A percentile compares a stretch with the other conserved stretches of the same genome.
Conservation (phyloP, 1,140 invertebrate genomes). For the Parasteatoda tepidariorum region DNA sequence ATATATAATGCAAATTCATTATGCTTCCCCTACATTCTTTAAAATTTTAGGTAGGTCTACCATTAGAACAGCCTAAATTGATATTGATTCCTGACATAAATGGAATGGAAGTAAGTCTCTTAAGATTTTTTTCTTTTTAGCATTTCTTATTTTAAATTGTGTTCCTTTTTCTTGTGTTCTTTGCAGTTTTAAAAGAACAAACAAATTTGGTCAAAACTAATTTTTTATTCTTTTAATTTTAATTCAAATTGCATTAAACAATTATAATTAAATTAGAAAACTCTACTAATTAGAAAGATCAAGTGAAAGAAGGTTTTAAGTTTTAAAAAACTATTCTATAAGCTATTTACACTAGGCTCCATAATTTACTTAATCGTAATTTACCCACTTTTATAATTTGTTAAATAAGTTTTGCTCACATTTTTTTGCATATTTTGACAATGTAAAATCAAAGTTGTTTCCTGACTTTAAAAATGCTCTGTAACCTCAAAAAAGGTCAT, state of each 20-base stretch:
- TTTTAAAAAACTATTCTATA: too few relatives aligned
- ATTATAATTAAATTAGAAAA: neutral
- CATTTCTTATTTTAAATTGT: neutral
- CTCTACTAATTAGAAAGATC: neutral
- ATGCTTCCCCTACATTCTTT: too few relatives aligned
- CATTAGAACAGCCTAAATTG: conserved; percentile 30
- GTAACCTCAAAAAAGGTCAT: too few relatives aligned
- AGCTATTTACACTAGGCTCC: too few relatives aligned
- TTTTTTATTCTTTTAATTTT: neutral
- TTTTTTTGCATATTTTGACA: too few relatives aligned
- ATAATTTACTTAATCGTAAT: too few relatives aligned
- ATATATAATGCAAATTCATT: too few relatives aligned
- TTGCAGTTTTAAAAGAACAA: neutral
- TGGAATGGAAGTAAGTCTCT: conserved; percentile 30
- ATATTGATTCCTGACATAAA: conserved; percentile 6
- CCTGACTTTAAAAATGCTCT: too few relatives aligned
- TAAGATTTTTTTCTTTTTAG: neutral
- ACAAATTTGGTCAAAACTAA: neutral
- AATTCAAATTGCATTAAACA: neutral
- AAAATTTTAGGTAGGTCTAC: conserved; percentile 29
- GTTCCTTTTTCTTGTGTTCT: neutral
- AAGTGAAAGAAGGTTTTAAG: too few relatives aligned
- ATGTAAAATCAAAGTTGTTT: too few relatives aligned
- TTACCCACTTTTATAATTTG: too few relatives aligned
- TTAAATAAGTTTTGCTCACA: too few relatives aligned